These are phyloP conservation scores for Megaustenia siamemsis DNA, from an alignment of 2,888 invertebrate genomes.

Conservation along the genomic window DNA sequence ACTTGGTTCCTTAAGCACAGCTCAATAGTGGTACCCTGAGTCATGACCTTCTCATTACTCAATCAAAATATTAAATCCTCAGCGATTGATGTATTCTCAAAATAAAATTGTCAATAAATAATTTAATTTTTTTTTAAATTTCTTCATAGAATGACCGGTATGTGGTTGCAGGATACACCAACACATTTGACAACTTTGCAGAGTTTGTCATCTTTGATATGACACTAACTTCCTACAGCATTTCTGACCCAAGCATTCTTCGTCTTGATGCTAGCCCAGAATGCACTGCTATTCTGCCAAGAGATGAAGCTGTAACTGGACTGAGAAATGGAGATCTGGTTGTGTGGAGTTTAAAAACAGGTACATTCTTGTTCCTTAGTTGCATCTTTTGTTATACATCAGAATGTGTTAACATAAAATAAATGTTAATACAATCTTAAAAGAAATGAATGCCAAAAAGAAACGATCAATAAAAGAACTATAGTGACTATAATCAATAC, in stretches of 20 bases:
- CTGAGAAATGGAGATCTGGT: constrained; percentile 79
- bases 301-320: constrained; percentile 79
- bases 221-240: constrained; percentile 71
- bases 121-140: neutral
- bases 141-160: constrained; percentile 71
- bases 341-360: constrained; percentile 79
- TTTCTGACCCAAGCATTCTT: constrained; percentile 75
- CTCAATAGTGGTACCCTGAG: too few species aligned
- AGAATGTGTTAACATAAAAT: too few species aligned
- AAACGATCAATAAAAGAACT: too few species aligned
- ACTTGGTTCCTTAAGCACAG: too few species aligned
- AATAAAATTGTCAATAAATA: neutral
- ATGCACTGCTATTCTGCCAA: constrained; percentile 77
- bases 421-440: too few species aligned
- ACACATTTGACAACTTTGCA: constrained; percentile 78
- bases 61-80: neutral
- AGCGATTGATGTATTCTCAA: too few species aligned
- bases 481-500: too few species aligned
- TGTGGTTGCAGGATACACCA: constrained; percentile 79
- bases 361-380: constrained; percentile 44
- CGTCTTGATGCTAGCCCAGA: constrained; percentile 78
- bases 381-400: too few species aligned
- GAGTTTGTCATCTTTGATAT: constrained; percentile 80
- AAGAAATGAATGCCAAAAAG: too few species aligned
- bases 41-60: neutral